phyloP scores from a whole-genome alignment of 2,113 vertebrate genomes.

The Butorides virescens region DNA sequence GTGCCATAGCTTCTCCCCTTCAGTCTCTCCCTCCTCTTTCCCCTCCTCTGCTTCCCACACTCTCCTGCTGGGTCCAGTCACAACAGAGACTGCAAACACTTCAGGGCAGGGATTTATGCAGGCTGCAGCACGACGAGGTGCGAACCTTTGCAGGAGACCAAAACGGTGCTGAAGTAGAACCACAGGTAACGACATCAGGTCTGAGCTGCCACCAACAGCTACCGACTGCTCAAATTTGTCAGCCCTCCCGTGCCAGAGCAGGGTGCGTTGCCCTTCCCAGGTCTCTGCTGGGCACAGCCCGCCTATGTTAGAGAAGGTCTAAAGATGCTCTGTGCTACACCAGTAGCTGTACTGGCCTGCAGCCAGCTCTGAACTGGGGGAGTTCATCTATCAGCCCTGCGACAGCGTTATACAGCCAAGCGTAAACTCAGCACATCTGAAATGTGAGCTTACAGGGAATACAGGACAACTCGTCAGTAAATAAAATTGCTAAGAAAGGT shows the following conservation, averaged over 20 bases:
- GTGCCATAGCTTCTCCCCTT: not conserved
- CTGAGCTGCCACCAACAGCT: not conserved
- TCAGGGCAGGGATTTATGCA: not conserved
- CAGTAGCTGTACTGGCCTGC: not conserved
- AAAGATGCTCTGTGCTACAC: not conserved
- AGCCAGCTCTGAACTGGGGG: not conserved
- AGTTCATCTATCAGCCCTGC: not conserved
- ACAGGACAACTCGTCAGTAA: not conserved
- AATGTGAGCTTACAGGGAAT: not conserved
- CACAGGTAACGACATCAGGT: not conserved
- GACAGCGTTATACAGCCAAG: not conserved
- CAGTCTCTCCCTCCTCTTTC: not conserved
- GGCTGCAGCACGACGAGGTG: fast-evolving
- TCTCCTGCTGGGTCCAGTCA: not conserved
- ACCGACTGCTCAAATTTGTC: not conserved
- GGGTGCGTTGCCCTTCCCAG: fast-evolving
- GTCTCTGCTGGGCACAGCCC: not conserved
- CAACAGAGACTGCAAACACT: not conserved
- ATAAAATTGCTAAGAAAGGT: not conserved
- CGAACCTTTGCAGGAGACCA: not conserved
- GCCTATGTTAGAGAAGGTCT: not conserved
- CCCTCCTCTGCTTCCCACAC: not conserved
- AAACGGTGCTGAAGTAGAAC: not conserved
- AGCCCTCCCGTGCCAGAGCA: fast-evolving
- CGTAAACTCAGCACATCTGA: not conserved